These are phyloP conservation scores for Alexandromys oeconomus DNA, from an alignment of 2,797 vertebrate genomes.

Conservation along the genomic window DNA sequence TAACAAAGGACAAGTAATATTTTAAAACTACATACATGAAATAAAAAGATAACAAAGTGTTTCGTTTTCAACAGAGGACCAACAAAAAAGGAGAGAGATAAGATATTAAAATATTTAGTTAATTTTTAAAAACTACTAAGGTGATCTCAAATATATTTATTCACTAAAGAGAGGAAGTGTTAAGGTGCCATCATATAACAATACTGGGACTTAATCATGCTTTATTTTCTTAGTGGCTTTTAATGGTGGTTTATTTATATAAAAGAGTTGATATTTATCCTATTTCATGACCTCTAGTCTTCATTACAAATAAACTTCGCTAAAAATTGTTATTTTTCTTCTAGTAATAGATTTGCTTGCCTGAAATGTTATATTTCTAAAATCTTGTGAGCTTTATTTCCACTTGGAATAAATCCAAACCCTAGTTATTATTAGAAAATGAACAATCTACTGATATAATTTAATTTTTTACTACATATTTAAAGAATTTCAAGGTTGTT, in stretches of 20 bases:
- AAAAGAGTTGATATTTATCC: background rate
- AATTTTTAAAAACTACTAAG: background rate
- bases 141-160: background rate
- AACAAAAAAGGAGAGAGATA: background rate
- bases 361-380: slow-evolving; percentile 8
- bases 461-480: background rate
- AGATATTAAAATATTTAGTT: background rate
- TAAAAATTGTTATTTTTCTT: background rate
- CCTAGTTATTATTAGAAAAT: background rate
- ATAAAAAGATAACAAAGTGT: background rate
- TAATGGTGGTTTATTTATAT: background rate
- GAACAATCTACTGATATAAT: background rate
- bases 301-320: background rate
- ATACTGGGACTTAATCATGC: background rate
- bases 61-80: background rate
- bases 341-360: background rate
- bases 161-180: background rate
- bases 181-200: background rate
- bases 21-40: slow-evolving; percentile 15
- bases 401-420: background rate
- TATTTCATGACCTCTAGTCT: background rate
- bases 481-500: background rate
- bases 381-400: background rate
- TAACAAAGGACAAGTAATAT: background rate
- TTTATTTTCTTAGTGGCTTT: background rate